phyloP scores from a whole-genome alignment of 2,113 vertebrate species.

The Sclerurus mexicanus region DNA sequence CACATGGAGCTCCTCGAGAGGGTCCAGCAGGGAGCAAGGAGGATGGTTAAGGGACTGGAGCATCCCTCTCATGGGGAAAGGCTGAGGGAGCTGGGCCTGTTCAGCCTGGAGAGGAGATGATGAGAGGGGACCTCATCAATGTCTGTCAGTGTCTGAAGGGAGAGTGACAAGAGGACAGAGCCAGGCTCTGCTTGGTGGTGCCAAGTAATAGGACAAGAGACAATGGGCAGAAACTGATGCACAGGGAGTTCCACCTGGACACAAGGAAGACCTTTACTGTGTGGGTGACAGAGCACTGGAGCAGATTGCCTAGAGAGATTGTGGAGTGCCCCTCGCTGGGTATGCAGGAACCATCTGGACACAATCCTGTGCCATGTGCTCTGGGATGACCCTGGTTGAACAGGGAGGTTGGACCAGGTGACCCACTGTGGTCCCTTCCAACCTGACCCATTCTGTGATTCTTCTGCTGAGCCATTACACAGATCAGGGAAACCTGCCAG shows the following conservation, averaged over 20 bases:
- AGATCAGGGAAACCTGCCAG: no score
- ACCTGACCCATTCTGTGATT: not conserved
- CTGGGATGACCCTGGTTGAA: not conserved
- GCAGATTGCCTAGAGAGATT: not conserved
- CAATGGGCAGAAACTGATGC: not conserved
- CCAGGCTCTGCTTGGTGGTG: not conserved
- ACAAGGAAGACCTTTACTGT: not conserved
- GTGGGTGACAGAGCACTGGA: not conserved
- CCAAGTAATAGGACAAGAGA: not conserved
- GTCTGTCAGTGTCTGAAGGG: not conserved
- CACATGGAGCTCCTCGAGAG: no score
- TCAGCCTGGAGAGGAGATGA: not conserved
- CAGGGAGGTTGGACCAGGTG: not conserved
- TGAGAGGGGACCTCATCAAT: not conserved
- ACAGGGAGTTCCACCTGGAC: not conserved
- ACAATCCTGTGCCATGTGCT: not conserved
- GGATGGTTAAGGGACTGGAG: not conserved
- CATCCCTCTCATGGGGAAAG: not conserved
- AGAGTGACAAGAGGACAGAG: not conserved
- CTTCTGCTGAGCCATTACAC: rapidly evolving
- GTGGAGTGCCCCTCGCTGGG: not conserved
- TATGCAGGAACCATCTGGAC: not conserved
- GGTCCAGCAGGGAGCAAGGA: not conserved
- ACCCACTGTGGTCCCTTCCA: not conserved
- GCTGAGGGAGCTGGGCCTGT: not conserved